phyloP scores from a whole-genome alignment of 2,113 vertebrate species.

The Pseudorhombus dupliciocellatus region DNA sequence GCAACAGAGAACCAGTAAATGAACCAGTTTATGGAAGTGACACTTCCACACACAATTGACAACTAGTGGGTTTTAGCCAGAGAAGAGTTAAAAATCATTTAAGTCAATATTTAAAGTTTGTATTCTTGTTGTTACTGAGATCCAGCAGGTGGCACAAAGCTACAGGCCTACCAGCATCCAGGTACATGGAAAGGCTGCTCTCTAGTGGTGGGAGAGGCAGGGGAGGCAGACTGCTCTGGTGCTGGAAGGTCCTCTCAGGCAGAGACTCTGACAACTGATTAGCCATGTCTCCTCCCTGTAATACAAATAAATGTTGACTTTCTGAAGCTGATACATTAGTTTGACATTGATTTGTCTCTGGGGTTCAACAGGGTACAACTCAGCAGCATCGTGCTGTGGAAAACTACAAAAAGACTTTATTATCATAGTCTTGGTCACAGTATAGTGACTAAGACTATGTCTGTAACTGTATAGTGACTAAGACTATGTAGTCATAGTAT shows the following conservation, averaged over 20 bases:
- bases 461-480: no score
- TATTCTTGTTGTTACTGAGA: background rate
- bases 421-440: no score
- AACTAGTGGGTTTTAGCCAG: no score
- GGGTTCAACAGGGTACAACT: background rate
- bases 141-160: background rate
- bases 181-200: constrained; percentile 89
- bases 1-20: background rate
- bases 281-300: constrained; percentile 81
- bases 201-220: constrained; percentile 90
- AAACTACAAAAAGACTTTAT: no score
- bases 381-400: no score
- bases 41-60: no score
- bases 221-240: constrained; percentile 88
- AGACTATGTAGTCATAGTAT: no score
- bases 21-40: background rate
- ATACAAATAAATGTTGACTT: constrained; percentile 1
- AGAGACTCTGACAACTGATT: constrained; percentile 82
- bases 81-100: background rate
- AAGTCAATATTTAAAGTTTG: background rate
- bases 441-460: no score
- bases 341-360: background rate
- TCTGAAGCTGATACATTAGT: background rate
- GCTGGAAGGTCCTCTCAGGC: constrained; percentile 90
- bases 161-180: constrained; percentile 86